Evolutionary conservation across 2,797 vertebrate species (phyloP).

Genomic region (Natrix natrix): DNA sequence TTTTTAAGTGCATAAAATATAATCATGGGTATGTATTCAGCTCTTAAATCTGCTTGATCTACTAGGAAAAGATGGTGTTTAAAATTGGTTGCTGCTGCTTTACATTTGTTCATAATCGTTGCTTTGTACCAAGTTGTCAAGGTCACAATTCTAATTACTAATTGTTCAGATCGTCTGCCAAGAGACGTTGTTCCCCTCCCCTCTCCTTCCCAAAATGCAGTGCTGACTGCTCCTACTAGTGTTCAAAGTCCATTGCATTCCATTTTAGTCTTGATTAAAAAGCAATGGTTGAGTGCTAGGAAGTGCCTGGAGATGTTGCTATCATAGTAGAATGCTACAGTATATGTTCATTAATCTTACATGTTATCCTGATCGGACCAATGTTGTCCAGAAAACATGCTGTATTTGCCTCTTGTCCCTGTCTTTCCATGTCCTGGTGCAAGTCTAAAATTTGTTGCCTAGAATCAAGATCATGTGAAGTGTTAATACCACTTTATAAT

Average conservation of each 20-base stretch:
- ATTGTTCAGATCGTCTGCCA: background rate
- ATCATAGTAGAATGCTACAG: background rate
- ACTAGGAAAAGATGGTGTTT: background rate
- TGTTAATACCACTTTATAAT: too few species aligned
- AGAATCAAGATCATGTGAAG: background rate
- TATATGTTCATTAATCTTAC: background rate
- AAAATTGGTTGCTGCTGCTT: background rate
- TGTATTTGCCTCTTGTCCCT: background rate
- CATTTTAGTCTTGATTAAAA: background rate
- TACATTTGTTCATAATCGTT: background rate
- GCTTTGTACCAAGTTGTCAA: background rate
- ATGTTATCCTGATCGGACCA: background rate
- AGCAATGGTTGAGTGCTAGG: background rate
- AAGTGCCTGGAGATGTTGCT: background rate
- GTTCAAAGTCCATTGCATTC: background rate
- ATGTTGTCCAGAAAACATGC: background rate
- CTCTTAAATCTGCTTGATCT: background rate
- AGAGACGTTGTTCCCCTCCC: background rate
- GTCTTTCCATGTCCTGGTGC: background rate
- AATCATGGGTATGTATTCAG: background rate
- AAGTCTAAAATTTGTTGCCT: background rate
- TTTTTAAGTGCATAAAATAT: background rate
- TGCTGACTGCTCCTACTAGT: background rate
- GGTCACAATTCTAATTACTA: background rate
- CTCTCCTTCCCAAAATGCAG: background rate